Base-by-base conservation (phyloP, 2,797 vertebrate species). In the Scolopax bukidnonensis region DNA sequence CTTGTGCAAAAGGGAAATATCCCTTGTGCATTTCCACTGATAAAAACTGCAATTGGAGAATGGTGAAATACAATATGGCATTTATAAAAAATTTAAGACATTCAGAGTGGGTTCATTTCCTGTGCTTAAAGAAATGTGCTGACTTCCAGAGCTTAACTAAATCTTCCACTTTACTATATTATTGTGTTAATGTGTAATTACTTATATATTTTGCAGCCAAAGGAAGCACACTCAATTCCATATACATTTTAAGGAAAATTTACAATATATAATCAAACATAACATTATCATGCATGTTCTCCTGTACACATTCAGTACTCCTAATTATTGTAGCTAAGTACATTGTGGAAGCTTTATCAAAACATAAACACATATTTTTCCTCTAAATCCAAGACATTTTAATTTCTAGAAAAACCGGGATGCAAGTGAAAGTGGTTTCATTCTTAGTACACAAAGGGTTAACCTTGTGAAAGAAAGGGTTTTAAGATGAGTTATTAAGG, bases 371-470 rank as follows among this genome's bases (percentile, higher is more conserved):
- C 0, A 1, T n/a, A 24, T 28, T 64, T 87, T 82, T 87, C 16
- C 21, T 54, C 32, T 74, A 70, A 82, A 25, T 63, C 16, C 38
- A 57, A 82, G 47, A 30, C 18, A 45, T 8, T 60, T 48, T 48
- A 56, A 56, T 16, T 51, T 81, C 33, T 33, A 82, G 60, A 67
- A 94, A 85, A 71, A 27, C 0, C 18, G 2, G 3, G 16, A 27
- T 2, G 1, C 1, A 2, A 54, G 43, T 2, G 3, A 20, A 76
- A 76, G 8, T 8, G 2, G 6, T 64, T 88, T 68, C 9, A n/a
- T 57, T 82, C 19, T 43, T 32, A 56, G 30, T 43, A 43, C 5
- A 45, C 24, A 76, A 92, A 81, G 14, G 3, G 32, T 92, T 90
- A 94, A 64, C 32, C 17, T 57, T 76, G 10, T 2, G 50, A 53